Evolutionary conservation across 37 sponge, comb jelly and placozoan species (phyloP).

Genomic region (Hexactinellida sp.): DNA sequence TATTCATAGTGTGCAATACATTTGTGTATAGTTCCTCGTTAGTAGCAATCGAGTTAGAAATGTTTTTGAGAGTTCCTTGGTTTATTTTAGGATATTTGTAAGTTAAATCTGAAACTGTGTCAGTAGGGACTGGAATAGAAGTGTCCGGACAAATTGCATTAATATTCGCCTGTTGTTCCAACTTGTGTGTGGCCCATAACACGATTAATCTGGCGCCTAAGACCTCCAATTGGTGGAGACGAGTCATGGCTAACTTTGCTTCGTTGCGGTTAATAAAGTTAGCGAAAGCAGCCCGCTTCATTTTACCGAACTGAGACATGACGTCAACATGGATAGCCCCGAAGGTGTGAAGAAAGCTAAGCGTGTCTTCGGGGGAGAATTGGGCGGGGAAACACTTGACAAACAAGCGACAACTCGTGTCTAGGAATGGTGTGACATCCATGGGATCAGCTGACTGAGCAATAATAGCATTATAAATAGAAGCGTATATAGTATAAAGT

Average conservation of each 20-base stretch:
- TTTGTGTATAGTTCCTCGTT: conserved; percentile 14
- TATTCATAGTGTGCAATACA: conserved; percentile 84
- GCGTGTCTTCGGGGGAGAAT: not conserved
- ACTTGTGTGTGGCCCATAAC: conserved; percentile 34
- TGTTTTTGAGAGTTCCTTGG: not conserved
- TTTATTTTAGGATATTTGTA: not conserved
- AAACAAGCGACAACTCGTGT: not conserved
- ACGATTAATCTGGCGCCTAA: conserved; percentile 70
- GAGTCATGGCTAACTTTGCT: conserved; percentile 39
- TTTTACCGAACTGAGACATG: not conserved
- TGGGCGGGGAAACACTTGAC: not conserved
- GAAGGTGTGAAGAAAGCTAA: not conserved
- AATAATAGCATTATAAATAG: not conserved
- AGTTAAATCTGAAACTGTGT: not conserved
- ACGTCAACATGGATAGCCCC: not conserved
- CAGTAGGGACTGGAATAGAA: not conserved
- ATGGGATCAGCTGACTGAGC: not conserved
- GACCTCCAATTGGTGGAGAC: conserved; percentile 82
- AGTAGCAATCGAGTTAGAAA: not conserved
- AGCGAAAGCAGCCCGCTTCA: not conserved
- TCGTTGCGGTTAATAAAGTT: not conserved
- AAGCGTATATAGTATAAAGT: not conserved
- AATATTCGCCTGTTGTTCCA: not conserved
- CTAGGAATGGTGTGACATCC: not conserved
- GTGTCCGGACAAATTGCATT: not conserved